phyloP scores from a whole-genome alignment of 2,113 vertebrate species.

The Oreocharis arfaki region DNA sequence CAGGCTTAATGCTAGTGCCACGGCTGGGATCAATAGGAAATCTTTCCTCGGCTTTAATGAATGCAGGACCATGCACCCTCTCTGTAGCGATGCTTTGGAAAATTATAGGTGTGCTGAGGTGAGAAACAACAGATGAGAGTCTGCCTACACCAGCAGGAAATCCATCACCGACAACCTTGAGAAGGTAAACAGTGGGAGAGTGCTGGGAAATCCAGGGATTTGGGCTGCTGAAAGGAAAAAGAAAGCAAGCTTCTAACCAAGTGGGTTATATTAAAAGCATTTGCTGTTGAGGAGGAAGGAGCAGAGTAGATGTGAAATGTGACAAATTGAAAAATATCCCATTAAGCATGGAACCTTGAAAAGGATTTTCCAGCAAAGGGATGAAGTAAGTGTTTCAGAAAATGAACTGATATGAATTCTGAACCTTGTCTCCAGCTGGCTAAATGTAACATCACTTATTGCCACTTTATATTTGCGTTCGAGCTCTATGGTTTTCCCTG shows the following conservation, averaged over 20 bases:
- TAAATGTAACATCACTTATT: constrained; percentile 58
- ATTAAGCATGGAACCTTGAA: constrained; percentile 36
- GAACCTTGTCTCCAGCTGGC: constrained; percentile 22
- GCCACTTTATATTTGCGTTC: constrained; percentile 44
- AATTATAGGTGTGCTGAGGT: constrained; percentile 38
- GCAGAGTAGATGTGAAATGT: constrained; percentile 20
- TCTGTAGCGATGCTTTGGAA: not conserved
- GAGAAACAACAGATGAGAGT: constrained; percentile 35
- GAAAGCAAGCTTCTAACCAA: not conserved
- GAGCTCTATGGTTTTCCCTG: constrained; percentile 20
- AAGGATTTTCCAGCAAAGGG: constrained; percentile 34
- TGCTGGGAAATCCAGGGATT: constrained; percentile 9
- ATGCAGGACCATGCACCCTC: constrained; percentile 23
- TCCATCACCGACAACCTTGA: constrained; percentile 14
- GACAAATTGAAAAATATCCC: constrained; percentile 49
- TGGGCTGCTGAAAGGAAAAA: not conserved
- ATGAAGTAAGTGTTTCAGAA: constrained; percentile 57
- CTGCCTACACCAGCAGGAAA: constrained; percentile 14
- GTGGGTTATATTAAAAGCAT: constrained; percentile 34
- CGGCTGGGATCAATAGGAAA: constrained; percentile 5
- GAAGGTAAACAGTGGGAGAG: constrained; percentile 12
- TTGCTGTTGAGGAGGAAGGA: constrained; percentile 13
- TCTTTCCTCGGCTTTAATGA: not conserved
- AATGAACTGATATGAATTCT: constrained; percentile 45
- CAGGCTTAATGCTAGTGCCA: not conserved